A percentile compares a stretch with the other conserved stretches of the same genome.
These are phyloP conservation scores for Desmophyllum pertusum DNA, from an alignment of 92 coral and sea anemone species.

Conservation along the genomic window DNA sequence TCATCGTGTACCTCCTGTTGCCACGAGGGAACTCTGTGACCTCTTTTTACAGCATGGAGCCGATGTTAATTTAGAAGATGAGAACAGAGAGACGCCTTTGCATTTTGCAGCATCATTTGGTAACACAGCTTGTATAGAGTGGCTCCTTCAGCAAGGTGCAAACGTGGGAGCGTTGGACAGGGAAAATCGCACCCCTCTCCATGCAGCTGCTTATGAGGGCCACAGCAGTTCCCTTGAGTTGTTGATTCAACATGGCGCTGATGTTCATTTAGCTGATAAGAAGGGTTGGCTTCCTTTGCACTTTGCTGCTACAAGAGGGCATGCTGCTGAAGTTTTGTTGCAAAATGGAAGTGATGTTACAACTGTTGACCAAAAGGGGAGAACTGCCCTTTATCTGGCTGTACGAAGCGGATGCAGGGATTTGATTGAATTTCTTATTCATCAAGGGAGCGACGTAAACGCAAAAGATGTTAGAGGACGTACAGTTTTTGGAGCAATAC, in stretches of 20 bases:
- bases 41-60: conserved; percentile 11
- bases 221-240: conserved; percentile 6
- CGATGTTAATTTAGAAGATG: conserved; percentile 1
- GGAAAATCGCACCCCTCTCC: conserved; percentile 21
- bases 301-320: conserved; percentile 19
- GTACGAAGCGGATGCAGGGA: not conserved
- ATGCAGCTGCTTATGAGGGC: conserved; percentile 20
- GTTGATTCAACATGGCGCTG: conserved; percentile 31
- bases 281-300: conserved; percentile 23
- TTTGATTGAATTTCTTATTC: conserved; percentile 3
- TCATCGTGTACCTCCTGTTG: not conserved
- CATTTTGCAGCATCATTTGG: conserved; percentile 14
- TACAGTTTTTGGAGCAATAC: not conserved
- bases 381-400: conserved; percentile 17
- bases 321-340: not conserved
- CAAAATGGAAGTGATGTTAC: conserved; percentile 9
- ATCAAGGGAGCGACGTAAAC: conserved; percentile 18
- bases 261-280: conserved; percentile 5
- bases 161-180: conserved; percentile 12
- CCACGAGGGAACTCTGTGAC: conserved; percentile 9
- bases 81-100: conserved; percentile 19
- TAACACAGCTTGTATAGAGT: not conserved
- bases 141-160: conserved; percentile 19
- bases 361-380: conserved; percentile 4
- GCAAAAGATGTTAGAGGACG: not conserved